A percentile compares a stretch with the other conserved stretches of the same genome.
phyloP scores from a whole-genome alignment of 2,113 vertebrate genomes.

The Prinia subflava region DNA sequence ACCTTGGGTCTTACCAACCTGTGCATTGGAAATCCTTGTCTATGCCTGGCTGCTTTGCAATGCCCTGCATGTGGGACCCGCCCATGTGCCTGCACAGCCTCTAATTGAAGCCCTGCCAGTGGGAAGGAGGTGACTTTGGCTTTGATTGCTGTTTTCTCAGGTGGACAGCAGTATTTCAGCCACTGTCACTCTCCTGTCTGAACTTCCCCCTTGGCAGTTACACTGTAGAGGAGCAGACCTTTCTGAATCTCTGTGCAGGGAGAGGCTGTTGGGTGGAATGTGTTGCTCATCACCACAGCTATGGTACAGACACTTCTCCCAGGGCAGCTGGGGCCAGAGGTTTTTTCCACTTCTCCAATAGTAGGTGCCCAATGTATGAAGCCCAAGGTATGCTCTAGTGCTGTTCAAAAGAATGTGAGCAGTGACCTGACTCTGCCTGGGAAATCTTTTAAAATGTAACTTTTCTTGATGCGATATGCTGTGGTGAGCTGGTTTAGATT shows the following conservation, averaged over 20 bases:
- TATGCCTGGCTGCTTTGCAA: neutral
- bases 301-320: neutral
- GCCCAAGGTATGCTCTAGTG: neutral
- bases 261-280: neutral
- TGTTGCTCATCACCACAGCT: neutral
- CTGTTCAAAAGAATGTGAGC: neutral
- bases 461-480: neutral
- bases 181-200: neutral
- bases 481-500: neutral
- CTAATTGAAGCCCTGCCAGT: neutral
- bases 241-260: neutral
- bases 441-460: neutral
- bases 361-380: rapidly evolving
- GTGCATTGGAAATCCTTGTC: neutral
- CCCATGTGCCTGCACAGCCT: neutral
- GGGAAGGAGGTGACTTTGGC: neutral
- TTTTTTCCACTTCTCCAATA: neutral
- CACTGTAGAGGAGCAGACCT: neutral
- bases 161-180: neutral
- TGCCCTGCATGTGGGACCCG: neutral
- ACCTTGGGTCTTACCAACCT: neutral
- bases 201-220: neutral
- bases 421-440: neutral
- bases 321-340: neutral
- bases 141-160: neutral